Evolutionary conservation across 2,888 invertebrate genomes (phyloP), one percentile per base, ranked within the genome.

Genomic region (Chloroclysta siterata): DNA sequence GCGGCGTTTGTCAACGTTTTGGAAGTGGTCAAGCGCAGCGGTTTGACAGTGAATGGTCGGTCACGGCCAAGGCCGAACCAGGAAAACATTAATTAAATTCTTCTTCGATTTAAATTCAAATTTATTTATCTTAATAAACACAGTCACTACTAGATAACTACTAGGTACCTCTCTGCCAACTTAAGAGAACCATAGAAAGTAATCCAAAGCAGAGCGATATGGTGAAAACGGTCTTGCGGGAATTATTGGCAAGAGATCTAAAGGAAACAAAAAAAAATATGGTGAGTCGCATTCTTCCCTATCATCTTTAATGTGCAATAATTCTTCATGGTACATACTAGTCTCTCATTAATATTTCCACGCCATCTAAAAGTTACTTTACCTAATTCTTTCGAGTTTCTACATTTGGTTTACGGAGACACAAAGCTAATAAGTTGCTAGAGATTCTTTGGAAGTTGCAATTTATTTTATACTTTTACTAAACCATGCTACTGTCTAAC

Each of bases 31-130:
- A 88, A 83, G 83, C 89, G 86, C 76, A 83, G 78, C 85, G 77
- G 70, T 44, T 42, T 74, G 82, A 81, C 88, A 89, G 90, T 90
- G 88, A 90, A 88, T 85, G 89, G 83, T 75, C 89, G 88, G 88
- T 92, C 89, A 92, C 84, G 85, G 90, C 85, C 92, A 92, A 92
- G 91, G 92, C 83, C 85, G 80, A 88, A 83, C 81, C 76, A 66
- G 72, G 76, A 78, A 77, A 67, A 17, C 22, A 15, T 53, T 53
- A 39, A 36, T 58, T 33, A 14, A 41, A 17, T 44, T 33, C 41
- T 46, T 46, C 0, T 14, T 5, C 1, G 5, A 17, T 7, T 0
- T 2, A 46, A 47, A 39, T 39, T 39, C 2, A 33, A 39, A 11
- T 39, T 39, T 0, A 8, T 11, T 11, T n/a, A n/a, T n/a, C n/a